Evolutionary conservation across 2,888 invertebrate species (phyloP).

Genomic region (Zygogramma bicolorata): DNA sequence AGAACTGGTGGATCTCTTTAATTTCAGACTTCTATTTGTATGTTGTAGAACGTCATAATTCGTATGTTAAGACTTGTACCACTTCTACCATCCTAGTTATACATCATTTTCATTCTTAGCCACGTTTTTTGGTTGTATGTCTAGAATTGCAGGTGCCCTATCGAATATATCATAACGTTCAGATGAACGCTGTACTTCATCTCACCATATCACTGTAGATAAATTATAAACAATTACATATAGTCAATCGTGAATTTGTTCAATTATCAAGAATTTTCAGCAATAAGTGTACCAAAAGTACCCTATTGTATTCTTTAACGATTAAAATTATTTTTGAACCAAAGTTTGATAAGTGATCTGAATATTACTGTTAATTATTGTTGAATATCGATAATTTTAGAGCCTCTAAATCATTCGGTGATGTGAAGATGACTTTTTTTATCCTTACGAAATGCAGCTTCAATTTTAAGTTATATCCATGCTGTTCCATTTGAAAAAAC

Average conservation of each 20-base stretch:
- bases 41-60: neutral
- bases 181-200: constrained; percentile 22
- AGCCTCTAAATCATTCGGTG: neutral
- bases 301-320: constrained; percentile 39
- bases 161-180: constrained; percentile 1
- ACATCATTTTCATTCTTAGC: neutral
- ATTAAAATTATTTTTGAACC: constrained; percentile 48
- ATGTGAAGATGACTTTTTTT: neutral
- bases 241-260: constrained; percentile 52
- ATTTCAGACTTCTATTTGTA: neutral
- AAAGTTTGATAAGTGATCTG: constrained; percentile 52
- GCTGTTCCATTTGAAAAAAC: no score
- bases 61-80: neutral
- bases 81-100: neutral
- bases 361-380: constrained; percentile 52
- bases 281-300: constrained; percentile 50
- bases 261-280: constrained; percentile 47
- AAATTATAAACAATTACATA: constrained; percentile 41
- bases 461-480: no score
- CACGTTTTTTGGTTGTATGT: neutral
- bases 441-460: no score
- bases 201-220: constrained; percentile 39
- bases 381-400: constrained; percentile 35
- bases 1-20: neutral
- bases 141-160: neutral